Conservation (phyloP, 2,888 invertebrate species). For the Drosophila robusta region DNA sequence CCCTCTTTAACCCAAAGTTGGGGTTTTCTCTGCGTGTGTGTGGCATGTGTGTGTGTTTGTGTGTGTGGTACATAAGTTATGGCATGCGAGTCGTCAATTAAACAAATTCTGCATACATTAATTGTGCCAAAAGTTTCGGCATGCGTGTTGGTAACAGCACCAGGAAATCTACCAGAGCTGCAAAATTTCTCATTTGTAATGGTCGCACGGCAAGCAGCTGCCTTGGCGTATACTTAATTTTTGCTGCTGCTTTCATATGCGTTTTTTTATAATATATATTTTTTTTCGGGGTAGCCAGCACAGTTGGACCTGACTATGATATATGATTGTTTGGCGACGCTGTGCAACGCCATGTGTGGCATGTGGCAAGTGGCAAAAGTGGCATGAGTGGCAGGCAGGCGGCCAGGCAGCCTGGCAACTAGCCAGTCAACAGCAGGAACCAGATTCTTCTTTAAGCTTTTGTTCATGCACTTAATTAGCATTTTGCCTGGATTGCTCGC, state of each 20-base stretch:
- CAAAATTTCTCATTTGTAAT: conserved; percentile 58
- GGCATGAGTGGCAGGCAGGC: conserved; percentile 21
- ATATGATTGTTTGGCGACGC: conserved; percentile 64
- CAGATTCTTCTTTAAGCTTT: conserved; percentile 37
- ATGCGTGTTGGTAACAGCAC: conserved; percentile 41
- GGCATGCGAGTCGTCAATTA: conserved; percentile 78
- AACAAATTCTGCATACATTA: conserved; percentile 78
- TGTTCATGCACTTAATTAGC: conserved; percentile 75
- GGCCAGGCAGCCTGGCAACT: not conserved
- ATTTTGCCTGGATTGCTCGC: conserved; percentile 66
- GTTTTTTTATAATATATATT: not conserved
- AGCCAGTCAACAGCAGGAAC: too few relatives aligned
- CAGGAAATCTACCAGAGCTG: conserved; percentile 41
- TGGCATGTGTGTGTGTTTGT: conserved; percentile 8
- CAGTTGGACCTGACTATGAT: conserved; percentile 78
- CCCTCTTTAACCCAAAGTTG: not conserved
- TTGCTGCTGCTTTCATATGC: conserved; percentile 14
- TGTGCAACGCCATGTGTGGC: conserved; percentile 38
- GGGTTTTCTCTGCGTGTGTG: too few relatives aligned
- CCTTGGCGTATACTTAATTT: conserved; percentile 63
- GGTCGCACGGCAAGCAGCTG: conserved; percentile 43
- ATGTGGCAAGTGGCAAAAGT: conserved; percentile 14
- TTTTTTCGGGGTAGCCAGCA: conserved; percentile 5
- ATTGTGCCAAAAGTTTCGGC: conserved; percentile 70
- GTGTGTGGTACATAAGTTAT: conserved; percentile 51